phyloP scores from a whole-genome alignment of 2,113 vertebrate species.

The Caloenas nicobarica region DNA sequence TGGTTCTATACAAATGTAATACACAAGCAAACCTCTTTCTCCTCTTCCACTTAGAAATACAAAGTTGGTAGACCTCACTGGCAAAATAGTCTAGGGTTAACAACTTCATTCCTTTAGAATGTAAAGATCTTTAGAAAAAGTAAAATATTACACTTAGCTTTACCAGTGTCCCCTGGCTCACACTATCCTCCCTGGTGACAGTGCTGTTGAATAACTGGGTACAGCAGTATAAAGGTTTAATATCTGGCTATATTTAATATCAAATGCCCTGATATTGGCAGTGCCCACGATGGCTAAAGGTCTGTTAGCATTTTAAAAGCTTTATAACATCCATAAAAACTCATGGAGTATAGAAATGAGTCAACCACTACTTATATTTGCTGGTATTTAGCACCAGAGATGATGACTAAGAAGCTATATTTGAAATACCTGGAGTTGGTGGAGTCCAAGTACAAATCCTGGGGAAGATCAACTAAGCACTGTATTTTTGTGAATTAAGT shows the following conservation, averaged over 20 bases:
- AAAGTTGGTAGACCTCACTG: background rate
- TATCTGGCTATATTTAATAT: constrained; percentile 21
- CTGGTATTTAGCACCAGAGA: constrained; percentile 39
- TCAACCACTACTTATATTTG: constrained; percentile 58
- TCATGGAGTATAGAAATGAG: constrained; percentile 41
- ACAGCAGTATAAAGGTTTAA: constrained; percentile 17
- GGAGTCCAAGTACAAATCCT: constrained; percentile 24
- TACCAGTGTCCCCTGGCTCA: background rate
- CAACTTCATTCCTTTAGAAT: background rate
- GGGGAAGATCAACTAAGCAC: background rate
- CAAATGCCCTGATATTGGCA: background rate
- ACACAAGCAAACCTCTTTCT: background rate
- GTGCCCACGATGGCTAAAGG: background rate
- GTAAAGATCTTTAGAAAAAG: constrained; percentile 23
- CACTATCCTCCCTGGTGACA: background rate
- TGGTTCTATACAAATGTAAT: background rate
- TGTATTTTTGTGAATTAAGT: constrained; percentile 22
- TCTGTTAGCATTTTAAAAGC: constrained; percentile 48
- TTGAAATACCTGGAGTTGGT: constrained; percentile 50
- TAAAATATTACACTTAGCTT: constrained; percentile 14
- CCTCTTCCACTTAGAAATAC: background rate
- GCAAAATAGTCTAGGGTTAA: background rate
- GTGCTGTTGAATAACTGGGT: constrained; percentile 7
- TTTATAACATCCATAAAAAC: constrained; percentile 48
- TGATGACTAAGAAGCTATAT: constrained; percentile 61